Base-by-base conservation (phyloP, 2,797 vertebrate genomes). In the Cynopterus sphinx region DNA sequence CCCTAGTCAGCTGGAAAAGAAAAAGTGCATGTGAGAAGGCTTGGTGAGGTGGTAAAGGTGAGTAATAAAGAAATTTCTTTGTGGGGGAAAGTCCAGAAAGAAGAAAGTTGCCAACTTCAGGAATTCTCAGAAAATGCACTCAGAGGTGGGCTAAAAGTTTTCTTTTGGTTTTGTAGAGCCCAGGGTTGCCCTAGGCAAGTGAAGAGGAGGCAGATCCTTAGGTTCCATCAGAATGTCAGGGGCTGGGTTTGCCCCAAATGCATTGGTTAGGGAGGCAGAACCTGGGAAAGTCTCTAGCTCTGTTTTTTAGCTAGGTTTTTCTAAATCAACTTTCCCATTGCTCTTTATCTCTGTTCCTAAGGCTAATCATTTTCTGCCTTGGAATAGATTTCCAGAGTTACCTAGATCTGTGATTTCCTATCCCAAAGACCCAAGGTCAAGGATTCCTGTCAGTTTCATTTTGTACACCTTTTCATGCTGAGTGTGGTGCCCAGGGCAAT, bases 361-460 rank as follows among this genome's bases (percentile, higher is more conserved):
- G 24, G 26, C 31, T 65, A 36, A 71, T 89, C 61, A 88, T 77
- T 67, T 81, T 89, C 73, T 86, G 68, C 74, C 26, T 87, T 78
- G 28, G 22, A 77, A 22, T 9, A 43, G 41, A 75, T 70, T 51
- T 59, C 77, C 53, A 33, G 22, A 41, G 24, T 74, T 74, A 71
- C 16, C 70, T 39, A 59, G 41, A 55, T 33, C 77, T 53, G 24
- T 53, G 39, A 63, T 74, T 68, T 84, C 31, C 49, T 81, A 13
- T 51, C 39, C 57, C 49, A 55, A 65, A 70, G 19, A 51, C 19
- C 51, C 12, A 63, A 51, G 28, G 26, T 9, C 1, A 31, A 55
- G 43, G 84, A 46, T 53, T 55, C 13, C 49, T 63, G 4, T 36
- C 22, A 1, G 31, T 61, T 83, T 83, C 21, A 43, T 36, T 87